Evolutionary conservation across 2,113 vertebrate genomes (phyloP).

Genomic region (Ploceus nigricollis): DNA sequence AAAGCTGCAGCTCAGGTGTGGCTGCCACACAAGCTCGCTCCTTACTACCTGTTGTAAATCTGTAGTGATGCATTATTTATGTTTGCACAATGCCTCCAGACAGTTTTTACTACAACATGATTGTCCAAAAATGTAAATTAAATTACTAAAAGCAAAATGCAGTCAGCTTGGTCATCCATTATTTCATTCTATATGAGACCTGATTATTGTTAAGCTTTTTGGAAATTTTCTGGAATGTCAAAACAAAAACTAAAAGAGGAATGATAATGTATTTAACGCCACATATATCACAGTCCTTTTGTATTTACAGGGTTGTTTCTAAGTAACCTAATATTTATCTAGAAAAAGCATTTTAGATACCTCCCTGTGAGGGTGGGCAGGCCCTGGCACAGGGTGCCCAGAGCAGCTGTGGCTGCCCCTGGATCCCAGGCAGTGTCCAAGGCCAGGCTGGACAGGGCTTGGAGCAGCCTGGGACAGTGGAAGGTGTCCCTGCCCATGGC

Average conservation of each 20-base stretch:
- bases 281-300: neutral
- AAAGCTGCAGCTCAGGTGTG: neutral
- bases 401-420: neutral
- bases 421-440: neutral
- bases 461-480: accelerated
- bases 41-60: neutral
- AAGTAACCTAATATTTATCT: neutral
- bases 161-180: neutral
- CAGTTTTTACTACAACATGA: neutral
- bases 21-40: neutral
- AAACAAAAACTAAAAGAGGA: neutral
- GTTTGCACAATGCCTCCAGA: neutral
- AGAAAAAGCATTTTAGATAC: neutral
- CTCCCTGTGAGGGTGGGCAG: neutral
- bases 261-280: neutral
- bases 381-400: neutral
- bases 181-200: neutral
- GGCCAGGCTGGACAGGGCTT: neutral
- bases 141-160: neutral
- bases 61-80: neutral
- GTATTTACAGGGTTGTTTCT: neutral
- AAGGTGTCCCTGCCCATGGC: neutral
- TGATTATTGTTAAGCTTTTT: neutral
- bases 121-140: neutral
- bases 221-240: neutral